Conservation (phyloP, 2,113 vertebrate genomes). For the Lamprologus tigripictilis region DNA sequence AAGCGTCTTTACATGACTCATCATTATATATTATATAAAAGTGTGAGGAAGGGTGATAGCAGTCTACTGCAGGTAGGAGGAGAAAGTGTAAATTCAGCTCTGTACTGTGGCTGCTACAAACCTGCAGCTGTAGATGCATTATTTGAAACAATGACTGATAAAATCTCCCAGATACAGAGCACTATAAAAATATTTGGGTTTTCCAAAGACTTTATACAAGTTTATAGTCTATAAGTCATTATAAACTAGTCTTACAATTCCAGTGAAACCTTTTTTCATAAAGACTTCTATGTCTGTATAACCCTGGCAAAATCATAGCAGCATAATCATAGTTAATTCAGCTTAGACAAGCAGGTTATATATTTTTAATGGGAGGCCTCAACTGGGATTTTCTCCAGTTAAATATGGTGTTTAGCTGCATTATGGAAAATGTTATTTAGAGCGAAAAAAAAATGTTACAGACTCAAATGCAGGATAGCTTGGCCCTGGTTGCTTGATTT, state of each 20-base stretch:
- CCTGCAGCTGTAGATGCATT: not conserved
- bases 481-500: not conserved
- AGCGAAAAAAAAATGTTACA: not conserved
- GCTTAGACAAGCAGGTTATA: not conserved
- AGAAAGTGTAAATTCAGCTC: constrained; percentile 20
- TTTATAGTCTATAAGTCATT: not conserved
- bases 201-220: not conserved
- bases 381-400: not conserved
- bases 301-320: not conserved
- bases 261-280: not conserved
- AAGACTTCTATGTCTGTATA: not conserved
- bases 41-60: constrained; percentile 26
- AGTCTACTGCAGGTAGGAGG: constrained; percentile 39
- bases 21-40: constrained; percentile 52
- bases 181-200: not conserved
- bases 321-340: not conserved
- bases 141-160: not conserved
- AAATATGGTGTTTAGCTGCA: not conserved
- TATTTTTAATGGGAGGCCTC: not conserved
- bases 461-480: not conserved
- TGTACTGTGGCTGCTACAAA: not conserved
- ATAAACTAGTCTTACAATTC: not conserved
- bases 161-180: not conserved
- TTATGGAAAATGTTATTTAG: not conserved
- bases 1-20: constrained; percentile 50